phyloP scores from a whole-genome alignment of 2,113 vertebrate species.

The Bothrops jararaca region DNA sequence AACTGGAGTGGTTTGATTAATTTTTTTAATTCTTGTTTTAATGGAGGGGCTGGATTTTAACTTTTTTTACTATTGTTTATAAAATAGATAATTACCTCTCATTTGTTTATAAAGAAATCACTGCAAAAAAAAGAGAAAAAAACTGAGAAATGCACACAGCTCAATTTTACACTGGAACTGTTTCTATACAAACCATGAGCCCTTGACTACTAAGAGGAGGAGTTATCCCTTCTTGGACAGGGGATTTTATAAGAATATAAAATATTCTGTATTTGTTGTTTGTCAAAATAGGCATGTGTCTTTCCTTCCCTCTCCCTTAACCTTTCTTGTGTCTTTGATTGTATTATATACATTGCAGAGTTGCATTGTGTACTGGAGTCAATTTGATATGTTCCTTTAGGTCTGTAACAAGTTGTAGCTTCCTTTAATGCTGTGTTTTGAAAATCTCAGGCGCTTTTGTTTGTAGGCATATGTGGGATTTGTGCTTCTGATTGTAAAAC shows the following conservation, averaged over 20 bases:
- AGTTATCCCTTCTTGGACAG: conserved; percentile 44
- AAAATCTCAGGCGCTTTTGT: conserved; percentile 28
- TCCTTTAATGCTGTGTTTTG: conserved; percentile 11
- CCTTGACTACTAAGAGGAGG: conserved; percentile 57
- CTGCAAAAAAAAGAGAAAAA: conserved; percentile 61
- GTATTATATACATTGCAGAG: conserved; percentile 41
- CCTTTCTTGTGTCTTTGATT: conserved; percentile 33
- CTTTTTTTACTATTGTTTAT: conserved; percentile 68
- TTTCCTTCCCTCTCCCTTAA: background rate
- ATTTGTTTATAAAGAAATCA: conserved; percentile 77
- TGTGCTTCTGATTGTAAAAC: conserved; percentile 1
- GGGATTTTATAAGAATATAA: conserved; percentile 28
- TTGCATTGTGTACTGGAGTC: conserved; percentile 27
- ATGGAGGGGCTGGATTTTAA: conserved; percentile 58
- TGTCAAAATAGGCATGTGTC: conserved; percentile 30
- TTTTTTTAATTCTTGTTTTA: conserved; percentile 50
- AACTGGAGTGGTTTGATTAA: conserved; percentile 66
- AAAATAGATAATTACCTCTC: conserved; percentile 76
- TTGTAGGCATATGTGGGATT: background rate
- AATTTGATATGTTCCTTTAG: conserved; percentile 4
- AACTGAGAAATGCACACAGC: conserved; percentile 67
- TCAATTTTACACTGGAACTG: conserved; percentile 78
- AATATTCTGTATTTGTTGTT: conserved; percentile 50
- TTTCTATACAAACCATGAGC: conserved; percentile 67
- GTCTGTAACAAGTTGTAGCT: conserved; percentile 1